These are phyloP conservation scores for Branchellion lobata DNA, from an alignment of 2,888 invertebrate genomes.

Conservation along the genomic window DNA sequence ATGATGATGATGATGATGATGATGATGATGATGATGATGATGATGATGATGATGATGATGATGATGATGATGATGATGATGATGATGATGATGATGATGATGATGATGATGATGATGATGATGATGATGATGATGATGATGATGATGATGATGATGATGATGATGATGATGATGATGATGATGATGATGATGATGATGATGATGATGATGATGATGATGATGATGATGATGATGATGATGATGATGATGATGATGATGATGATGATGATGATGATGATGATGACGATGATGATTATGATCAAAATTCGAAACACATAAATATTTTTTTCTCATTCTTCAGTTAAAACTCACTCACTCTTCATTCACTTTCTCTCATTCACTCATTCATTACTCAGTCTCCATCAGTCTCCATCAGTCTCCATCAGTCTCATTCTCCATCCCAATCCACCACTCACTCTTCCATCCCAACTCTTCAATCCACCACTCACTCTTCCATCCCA, in stretches of 20 bases:
- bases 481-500: no score
- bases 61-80: slow-evolving; percentile 14
- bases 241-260: slow-evolving; percentile 30
- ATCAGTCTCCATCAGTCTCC: no score
- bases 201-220: slow-evolving; percentile 28
- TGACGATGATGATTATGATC: no score
- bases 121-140: slow-evolving; percentile 11
- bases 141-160: slow-evolving; percentile 23
- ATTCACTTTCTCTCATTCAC: no score
- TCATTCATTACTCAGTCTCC: no score
- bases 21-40: slow-evolving; percentile 23
- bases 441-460: no score
- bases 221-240: slow-evolving; percentile 30
- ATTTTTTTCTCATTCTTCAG: no score
- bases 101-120: slow-evolving; percentile 5
- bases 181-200: slow-evolving; percentile 7
- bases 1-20: slow-evolving; percentile 11
- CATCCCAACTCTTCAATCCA: no score
- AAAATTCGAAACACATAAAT: no score
- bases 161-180: slow-evolving; percentile 4
- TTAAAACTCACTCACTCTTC: no score
- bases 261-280: slow-evolving; percentile 28
- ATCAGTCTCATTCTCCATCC: no score
- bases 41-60: slow-evolving; percentile 4
- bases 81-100: slow-evolving; percentile 16